Evolutionary conservation across 37 sponge, comb jelly and placozoan species (phyloP).

Genomic region (Beroe ovata): DNA sequence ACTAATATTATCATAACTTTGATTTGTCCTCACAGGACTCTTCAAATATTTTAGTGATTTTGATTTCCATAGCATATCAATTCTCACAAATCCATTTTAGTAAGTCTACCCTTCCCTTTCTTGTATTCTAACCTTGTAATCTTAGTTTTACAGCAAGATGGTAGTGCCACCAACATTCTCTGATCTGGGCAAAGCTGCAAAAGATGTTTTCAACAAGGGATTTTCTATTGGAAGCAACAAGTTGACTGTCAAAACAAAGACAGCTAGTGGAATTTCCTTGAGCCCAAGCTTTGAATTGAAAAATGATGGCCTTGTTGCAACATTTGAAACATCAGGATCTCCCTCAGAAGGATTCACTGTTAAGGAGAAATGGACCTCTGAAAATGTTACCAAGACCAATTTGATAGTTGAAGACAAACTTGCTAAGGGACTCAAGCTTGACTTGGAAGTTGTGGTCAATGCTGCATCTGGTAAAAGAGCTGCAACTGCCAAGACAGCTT

Average conservation of each 20-base stretch:
- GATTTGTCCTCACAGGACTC: too few relatives aligned
- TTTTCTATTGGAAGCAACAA: conserved; percentile 54
- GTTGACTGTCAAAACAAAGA: conserved; percentile 33
- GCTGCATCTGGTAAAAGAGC: conserved; percentile 14
- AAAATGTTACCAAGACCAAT: conserved; percentile 53
- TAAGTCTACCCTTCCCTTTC: too few relatives aligned
- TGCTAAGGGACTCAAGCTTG: conserved; percentile 33
- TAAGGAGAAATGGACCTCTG: conserved; percentile 55
- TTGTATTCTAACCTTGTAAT: too few relatives aligned
- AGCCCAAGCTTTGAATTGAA: conserved; percentile 23
- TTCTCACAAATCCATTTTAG: too few relatives aligned
- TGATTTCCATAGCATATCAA: too few relatives aligned
- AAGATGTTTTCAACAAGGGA: conserved; percentile 64
- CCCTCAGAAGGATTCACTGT: conserved; percentile 48
- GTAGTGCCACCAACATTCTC: conserved; percentile 61
- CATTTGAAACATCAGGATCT: conserved; percentile 34
- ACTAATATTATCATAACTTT: too few relatives aligned
- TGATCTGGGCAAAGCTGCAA: conserved; percentile 59
- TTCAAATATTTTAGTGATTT: too few relatives aligned
- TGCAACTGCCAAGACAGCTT: conserved; percentile 42
- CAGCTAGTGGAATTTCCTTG: conserved; percentile 1
- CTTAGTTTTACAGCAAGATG: conserved; percentile 7
- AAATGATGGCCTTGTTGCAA: not conserved
- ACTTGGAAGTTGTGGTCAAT: conserved; percentile 36
- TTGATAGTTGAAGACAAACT: conserved; percentile 35